Evolutionary conservation across 2,797 vertebrate genomes (phyloP), one percentile per base, ranked within the genome.

Genomic region (Phoxinus dragarum): DNA sequence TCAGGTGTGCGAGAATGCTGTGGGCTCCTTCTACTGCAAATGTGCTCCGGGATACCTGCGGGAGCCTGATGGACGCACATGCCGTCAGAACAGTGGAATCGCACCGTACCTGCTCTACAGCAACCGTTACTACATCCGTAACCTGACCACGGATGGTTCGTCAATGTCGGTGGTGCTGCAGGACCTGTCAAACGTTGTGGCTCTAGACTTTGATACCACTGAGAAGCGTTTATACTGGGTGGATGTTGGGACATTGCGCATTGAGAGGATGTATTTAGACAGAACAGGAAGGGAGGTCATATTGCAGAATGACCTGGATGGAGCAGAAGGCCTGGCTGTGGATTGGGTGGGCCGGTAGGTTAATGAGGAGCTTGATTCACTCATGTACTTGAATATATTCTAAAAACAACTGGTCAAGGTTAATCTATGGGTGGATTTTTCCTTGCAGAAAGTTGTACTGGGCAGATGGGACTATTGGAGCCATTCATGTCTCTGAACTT

Each of bases 291-390:
- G 93, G 75, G 93, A 95, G 90, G 92, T 89, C 0, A 76, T 95
- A 85, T 86, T 73, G 1, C 71, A 90, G 12, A 36, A 86, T 1
- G 79, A 90, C n/a, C 6, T 94, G 5, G 17, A 16, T 17, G 91
- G 91, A 82, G 91, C 88, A 73, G 92, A 95, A 87, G 93, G 94
- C 4, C 85, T 95, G 85, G 94, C 94, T 0, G 47, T 95, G 81
- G 94, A 95, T 84, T 95, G 94, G 95, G 94, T 95, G 72, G 94
- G 94, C 88, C 94, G 94, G 94, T 95, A 84, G 74, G 93, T 91
- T 23, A 77, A 76, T 5, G 36, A 12, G 72, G 23, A 82, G 4
- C 14, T 81, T 36, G 4, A 21, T 61, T 6, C 44, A 59, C 14
- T 83, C 0, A 75, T 83, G 27, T 8, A 64, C 14, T 31, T 52